Percentiles rank a stretch among this genome's conserved stretches.
Conservation (phyloP, 1,140 invertebrate species). For the Muscidifurax raptorellus region DNA sequence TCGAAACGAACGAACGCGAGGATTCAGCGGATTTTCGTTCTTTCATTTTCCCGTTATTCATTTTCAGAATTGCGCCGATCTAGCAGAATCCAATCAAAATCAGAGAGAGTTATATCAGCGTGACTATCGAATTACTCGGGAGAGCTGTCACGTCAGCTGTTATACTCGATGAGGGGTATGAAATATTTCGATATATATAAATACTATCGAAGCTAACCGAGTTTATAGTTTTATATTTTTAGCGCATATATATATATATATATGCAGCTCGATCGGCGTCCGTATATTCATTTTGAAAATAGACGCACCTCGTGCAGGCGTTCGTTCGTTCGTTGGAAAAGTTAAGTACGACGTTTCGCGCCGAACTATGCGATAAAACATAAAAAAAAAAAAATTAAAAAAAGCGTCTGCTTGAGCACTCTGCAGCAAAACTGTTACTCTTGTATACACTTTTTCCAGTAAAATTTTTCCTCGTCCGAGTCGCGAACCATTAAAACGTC, state of each 20-base stretch:
- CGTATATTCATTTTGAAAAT: background rate
- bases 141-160: background rate
- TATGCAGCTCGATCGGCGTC: no score
- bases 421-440: background rate
- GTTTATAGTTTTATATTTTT: no score
- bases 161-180: background rate
- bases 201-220: no score
- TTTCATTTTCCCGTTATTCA: no score
- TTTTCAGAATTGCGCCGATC: background rate
- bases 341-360: conserved; percentile 3
- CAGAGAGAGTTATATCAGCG: background rate
- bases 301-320: background rate
- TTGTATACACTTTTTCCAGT: conserved; percentile 16
- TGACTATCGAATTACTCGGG: conserved; percentile 11
- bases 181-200: no score
- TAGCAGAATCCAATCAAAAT: background rate
- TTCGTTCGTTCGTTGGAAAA: background rate
- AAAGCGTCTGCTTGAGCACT: conserved; percentile 2
- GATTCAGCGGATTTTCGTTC: no score
- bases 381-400: background rate
- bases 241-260: no score
- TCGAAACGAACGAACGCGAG: conserved; percentile 49
- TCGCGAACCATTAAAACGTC: background rate
- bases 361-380: background rate
- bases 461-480: conserved; percentile 8